A percentile compares a stretch with the other conserved stretches of the same genome.
phyloP scores from a whole-genome alignment of 2,888 invertebrate species.

The Cosmia trapezina region DNA sequence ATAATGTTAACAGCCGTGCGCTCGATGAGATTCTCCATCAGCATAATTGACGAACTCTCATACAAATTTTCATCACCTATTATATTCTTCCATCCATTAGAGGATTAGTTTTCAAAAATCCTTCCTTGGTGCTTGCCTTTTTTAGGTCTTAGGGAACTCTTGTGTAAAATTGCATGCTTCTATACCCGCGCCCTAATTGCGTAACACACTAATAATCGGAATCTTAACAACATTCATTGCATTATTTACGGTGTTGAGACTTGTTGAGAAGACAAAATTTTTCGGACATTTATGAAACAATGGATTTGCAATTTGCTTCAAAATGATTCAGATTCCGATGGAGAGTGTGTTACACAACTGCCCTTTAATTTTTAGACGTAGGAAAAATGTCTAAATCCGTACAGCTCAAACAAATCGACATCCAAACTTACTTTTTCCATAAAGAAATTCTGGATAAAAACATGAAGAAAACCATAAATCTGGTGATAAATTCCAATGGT shows the following conservation, averaged over 20 bases:
- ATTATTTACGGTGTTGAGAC: too few species aligned
- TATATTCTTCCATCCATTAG: neutral
- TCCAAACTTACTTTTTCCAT: neutral
- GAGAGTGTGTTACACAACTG: too few species aligned
- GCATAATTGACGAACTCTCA: neutral
- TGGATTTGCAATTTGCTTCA: too few species aligned
- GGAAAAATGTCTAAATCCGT: neutral
- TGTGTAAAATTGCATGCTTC: neutral
- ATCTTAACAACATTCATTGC: too few species aligned
- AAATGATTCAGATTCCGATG: too few species aligned
- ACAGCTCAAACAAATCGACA: neutral
- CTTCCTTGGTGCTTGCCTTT: neutral
- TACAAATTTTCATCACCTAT: neutral
- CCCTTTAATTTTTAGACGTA: too few species aligned
- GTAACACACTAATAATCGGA: too few species aligned
- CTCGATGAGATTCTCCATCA: neutral
- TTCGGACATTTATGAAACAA: too few species aligned
- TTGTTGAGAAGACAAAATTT: too few species aligned
- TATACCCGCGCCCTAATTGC: too few species aligned
- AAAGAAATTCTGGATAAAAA: constrained; percentile 7
- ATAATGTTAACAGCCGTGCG: neutral
- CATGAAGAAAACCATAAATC: constrained; percentile 46
- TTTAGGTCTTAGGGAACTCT: neutral
- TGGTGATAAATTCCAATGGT: constrained; percentile 45
- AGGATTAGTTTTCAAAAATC: neutral